Evolutionary conservation across 1,140 invertebrate genomes (phyloP), one percentile per base, ranked within the genome.

Genomic region (Ptiloglossa arizonensis): DNA sequence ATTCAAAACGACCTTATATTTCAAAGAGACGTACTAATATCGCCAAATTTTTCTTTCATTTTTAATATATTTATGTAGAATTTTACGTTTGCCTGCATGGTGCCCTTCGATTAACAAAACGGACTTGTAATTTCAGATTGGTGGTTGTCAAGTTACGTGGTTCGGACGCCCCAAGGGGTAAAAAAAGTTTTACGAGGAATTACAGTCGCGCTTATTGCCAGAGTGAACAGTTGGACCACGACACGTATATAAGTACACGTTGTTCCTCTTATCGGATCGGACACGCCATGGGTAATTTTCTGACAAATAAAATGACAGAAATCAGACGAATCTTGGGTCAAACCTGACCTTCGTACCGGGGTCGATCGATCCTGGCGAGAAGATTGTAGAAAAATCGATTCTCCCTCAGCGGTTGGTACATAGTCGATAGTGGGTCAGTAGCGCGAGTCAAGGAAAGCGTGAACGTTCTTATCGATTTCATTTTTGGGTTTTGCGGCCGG

Each of bases 201-300:
- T 62, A 32, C 0, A 1, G 2, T 19, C 22, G 19, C 24, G n/a
- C 9, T n/a, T 22, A 46, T 24, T 22, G 35, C 5, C n/a, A 22
- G 22, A 4, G 15, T 11, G 5, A 64, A 22, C 4, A 54, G 19
- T 52, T 52, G 46, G 19, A 41, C 35, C 19, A 15, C 17, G 27
- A 38, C 8, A 50, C 59, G 5, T 44, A 8, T 13, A 19, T 67
- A n/a, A n/a, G n/a, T n/a, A 44, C 8, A 44, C 57, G 32, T 3
- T n/a, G 9, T 22, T 73, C 22, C 22, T 27, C 41, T 46, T 87
- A 87, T 87, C 80, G 70, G 46, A 81, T 69, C 17, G 8, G 74
- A 80, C 85, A 88, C 80, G 87, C 62, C 5, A 84, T 1, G 11
- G 44, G 11, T 41, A 62, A 22, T 80, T 71, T 83, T 62, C 63